Conservation (phyloP, 2,888 invertebrate genomes). For the Strigamia transsilvanica region DNA sequence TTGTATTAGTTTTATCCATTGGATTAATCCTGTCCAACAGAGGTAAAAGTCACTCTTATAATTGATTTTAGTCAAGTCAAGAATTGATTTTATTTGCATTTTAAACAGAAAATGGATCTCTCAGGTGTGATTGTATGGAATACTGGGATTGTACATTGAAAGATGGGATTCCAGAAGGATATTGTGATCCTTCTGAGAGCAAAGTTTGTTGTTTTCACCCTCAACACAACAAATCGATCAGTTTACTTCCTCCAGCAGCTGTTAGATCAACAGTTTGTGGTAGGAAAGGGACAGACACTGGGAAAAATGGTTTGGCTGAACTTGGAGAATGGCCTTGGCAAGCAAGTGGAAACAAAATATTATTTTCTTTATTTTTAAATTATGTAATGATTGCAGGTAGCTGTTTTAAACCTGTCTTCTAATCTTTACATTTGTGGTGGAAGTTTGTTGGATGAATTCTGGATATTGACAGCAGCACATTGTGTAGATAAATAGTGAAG, state of each 20-base stretch:
- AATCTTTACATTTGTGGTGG: constrained; percentile 66
- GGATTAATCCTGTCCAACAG: not conserved
- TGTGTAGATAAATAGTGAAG: constrained; percentile 65
- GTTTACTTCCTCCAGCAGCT: constrained; percentile 59
- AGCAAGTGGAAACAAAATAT: constrained; percentile 62
- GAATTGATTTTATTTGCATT: not conserved
- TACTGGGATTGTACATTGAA: constrained; percentile 64
- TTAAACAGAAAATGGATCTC: not conserved
- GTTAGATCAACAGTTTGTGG: constrained; percentile 58
- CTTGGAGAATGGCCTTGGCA: constrained; percentile 66
- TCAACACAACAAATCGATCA: constrained; percentile 60
- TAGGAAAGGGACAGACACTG: constrained; percentile 59
- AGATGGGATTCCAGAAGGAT: constrained; percentile 63
- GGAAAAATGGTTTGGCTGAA: constrained; percentile 62
- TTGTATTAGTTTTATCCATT: not conserved
- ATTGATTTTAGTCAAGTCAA: not conserved
- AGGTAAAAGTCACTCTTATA: not conserved
- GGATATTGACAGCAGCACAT: constrained; percentile 65
- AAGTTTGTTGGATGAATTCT: constrained; percentile 63
- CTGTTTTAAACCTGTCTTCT: constrained; percentile 63
- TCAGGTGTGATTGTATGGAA: constrained; percentile 63
- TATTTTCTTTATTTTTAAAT: constrained; percentile 18
- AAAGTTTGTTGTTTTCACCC: constrained; percentile 64
- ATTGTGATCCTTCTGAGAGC: constrained; percentile 63
- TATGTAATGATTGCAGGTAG: constrained; percentile 61